A percentile compares a stretch with the other conserved stretches of the same genome.
Evolutionary conservation across 2,888 invertebrate genomes (phyloP).

Genomic region (Chamaedrilus cognettii): DNA sequence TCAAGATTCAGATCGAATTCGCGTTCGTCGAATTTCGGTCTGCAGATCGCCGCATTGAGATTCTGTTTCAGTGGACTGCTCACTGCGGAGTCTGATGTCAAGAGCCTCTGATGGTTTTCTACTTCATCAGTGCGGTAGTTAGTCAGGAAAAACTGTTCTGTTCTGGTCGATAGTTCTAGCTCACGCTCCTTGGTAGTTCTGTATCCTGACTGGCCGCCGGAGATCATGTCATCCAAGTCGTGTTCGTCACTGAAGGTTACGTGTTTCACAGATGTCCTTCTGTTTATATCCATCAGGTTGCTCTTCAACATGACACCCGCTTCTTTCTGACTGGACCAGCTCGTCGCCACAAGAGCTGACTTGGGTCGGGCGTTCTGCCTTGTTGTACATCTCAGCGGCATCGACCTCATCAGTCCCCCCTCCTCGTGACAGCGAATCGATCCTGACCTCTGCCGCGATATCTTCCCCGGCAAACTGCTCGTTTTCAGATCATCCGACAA

Average conservation of each 20-base stretch:
- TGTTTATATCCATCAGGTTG: not conserved
- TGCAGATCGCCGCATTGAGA: not conserved
- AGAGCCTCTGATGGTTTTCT: too few relatives aligned
- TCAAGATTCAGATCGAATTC: conserved; percentile 22
- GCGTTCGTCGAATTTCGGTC: not conserved
- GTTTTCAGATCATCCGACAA: not conserved
- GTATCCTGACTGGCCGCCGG: not conserved
- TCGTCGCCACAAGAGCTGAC: not conserved
- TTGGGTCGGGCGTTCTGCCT: not conserved
- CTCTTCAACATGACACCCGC: not conserved
- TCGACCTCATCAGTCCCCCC: not conserved
- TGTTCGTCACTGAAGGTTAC: not conserved
- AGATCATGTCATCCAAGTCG: not conserved
- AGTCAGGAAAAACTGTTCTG: too few relatives aligned
- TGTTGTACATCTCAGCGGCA: not conserved
- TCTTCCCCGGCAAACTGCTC: not conserved
- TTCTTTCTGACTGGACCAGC: not conserved
- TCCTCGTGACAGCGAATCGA: not conserved
- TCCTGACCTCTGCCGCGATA: not conserved
- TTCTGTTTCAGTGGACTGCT: too few relatives aligned
- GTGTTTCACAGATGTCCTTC: not conserved
- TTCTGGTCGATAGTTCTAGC: not conserved
- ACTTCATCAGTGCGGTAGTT: too few relatives aligned
- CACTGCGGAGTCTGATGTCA: not conserved
- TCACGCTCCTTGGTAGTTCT: not conserved